Percentiles rank a stretch among this genome's conserved stretches.
Conservation (phyloP, 2,797 vertebrate genomes). For the Tangara arthus region DNA sequence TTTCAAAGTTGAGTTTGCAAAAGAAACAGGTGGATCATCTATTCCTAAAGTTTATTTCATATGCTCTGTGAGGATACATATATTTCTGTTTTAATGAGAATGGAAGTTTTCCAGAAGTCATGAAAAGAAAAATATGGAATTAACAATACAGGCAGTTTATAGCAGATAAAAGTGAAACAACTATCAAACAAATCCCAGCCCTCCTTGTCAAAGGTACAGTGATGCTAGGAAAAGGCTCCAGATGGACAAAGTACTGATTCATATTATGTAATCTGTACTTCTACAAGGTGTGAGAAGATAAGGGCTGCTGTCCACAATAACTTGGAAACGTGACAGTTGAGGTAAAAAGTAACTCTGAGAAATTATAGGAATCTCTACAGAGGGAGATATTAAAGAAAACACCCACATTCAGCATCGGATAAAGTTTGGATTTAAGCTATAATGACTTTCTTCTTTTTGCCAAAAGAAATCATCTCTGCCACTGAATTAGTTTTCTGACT, state of each 20-base stretch:
- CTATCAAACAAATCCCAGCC: not conserved
- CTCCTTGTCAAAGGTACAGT: not conserved
- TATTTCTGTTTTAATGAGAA: not conserved
- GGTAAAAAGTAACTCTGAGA: not conserved
- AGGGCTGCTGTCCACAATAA: not conserved
- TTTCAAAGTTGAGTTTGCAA: not conserved
- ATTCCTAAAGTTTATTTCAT: not conserved
- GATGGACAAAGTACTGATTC: constrained; percentile 9
- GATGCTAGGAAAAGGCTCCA: not conserved
- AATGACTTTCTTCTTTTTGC: not conserved
- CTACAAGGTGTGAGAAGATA: not conserved
- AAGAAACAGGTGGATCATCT: not conserved
- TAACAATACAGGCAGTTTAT: not conserved
- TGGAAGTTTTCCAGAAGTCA: not conserved
- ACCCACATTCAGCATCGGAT: not conserved
- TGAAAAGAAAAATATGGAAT: not conserved
- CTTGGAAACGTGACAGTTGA: not conserved
- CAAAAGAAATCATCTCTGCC: not conserved
- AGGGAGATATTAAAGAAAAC: not conserved
- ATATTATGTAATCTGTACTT: not conserved
- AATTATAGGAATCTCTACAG: not conserved
- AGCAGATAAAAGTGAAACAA: not conserved
- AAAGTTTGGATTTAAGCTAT: not conserved
- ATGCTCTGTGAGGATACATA: not conserved
- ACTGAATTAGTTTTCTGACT: not conserved